Percentiles rank a stretch among this genome's conserved stretches.
phyloP scores from a whole-genome alignment of 2,113 vertebrate species.

The Pomatorhinus ruficollis region DNA sequence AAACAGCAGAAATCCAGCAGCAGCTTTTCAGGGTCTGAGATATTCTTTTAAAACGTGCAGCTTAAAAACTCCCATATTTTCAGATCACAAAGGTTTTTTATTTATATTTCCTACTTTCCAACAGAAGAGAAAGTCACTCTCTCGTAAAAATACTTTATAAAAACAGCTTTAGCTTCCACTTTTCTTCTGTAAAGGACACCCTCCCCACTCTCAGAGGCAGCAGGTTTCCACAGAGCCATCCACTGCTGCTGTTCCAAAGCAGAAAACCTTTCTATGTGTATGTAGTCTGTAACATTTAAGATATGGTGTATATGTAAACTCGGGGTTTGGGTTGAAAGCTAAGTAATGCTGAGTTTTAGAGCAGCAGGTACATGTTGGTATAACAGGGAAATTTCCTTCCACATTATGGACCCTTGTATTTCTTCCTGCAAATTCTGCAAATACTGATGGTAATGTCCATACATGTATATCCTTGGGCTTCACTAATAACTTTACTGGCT shows the following conservation, averaged over 20 bases:
- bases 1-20: neutral
- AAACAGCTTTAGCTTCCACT: neutral
- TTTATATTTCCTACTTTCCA: slow-evolving; percentile 18
- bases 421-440: neutral
- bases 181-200: neutral
- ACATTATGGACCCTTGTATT: neutral
- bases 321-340: neutral
- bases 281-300: neutral
- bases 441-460: neutral
- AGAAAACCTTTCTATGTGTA: neutral
- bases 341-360: neutral
- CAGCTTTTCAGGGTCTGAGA: neutral
- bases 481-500: neutral
- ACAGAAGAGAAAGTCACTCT: neutral
- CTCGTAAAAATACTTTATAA: slow-evolving; percentile 36
- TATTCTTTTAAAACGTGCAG: neutral
- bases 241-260: neutral
- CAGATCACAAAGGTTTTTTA: neutral
- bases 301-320: neutral
- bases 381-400: neutral
- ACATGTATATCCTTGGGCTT: neutral
- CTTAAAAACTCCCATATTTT: slow-evolving; percentile 17
- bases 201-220: neutral
- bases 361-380: neutral
- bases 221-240: neutral